phyloP scores from a whole-genome alignment of 2,888 invertebrate species.

The Sesia apiformis region DNA sequence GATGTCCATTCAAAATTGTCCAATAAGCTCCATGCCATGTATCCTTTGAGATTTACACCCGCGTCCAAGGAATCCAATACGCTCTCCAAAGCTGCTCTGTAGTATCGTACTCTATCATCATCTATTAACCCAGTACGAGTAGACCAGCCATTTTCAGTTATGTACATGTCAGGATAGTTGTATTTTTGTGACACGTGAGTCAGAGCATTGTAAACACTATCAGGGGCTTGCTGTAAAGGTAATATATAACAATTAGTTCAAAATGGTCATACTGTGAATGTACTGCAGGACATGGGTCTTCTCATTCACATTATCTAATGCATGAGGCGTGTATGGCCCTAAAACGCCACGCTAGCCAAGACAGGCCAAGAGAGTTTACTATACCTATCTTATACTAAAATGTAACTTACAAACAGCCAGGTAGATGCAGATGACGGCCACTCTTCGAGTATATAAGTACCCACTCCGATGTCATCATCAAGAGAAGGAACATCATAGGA shows the following conservation, averaged over 20 bases:
- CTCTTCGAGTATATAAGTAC: slow-evolving; percentile 23
- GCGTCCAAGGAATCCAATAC: not conserved
- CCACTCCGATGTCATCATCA: slow-evolving; percentile 4
- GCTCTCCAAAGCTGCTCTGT: slow-evolving; percentile 1
- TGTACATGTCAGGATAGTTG: slow-evolving; percentile 65
- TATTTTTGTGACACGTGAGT: slow-evolving; percentile 34
- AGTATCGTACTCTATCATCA: slow-evolving; percentile 2
- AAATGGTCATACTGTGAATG: too few species aligned
- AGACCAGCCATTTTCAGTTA: slow-evolving; percentile 78
- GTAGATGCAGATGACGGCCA: slow-evolving; percentile 32
- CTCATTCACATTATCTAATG: too few species aligned
- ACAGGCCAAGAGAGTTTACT: too few species aligned
- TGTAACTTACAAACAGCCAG: slow-evolving; percentile 34
- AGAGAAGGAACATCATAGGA: not conserved
- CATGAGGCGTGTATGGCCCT: too few species aligned
- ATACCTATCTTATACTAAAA: too few species aligned
- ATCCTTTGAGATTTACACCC: slow-evolving; percentile 26
- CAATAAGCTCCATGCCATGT: slow-evolving; percentile 68
- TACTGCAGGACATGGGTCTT: too few species aligned
- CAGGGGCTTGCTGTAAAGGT: slow-evolving; percentile 58
- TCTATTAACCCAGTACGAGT: slow-evolving; percentile 1
- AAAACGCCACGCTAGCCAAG: too few species aligned
- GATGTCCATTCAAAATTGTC: slow-evolving; percentile 73
- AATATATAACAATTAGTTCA: not conserved
- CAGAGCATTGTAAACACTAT: slow-evolving; percentile 67